phyloP scores from a whole-genome alignment of 2,888 invertebrate species.

The Caenorhabditis imperialis region DNA sequence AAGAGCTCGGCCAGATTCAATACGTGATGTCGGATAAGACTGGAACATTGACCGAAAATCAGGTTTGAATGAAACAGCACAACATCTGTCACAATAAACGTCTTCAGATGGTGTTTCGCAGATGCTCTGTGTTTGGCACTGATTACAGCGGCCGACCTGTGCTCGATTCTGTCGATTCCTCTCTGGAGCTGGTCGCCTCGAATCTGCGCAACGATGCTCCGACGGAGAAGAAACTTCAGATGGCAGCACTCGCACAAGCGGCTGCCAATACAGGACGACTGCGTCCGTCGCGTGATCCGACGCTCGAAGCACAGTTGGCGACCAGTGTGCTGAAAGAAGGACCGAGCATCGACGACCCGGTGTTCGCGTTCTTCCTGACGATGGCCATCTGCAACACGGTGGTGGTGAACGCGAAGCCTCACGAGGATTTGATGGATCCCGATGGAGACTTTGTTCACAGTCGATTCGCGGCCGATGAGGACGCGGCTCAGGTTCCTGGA shows the following conservation, averaged over 20 bases:
- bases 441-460: conserved; percentile 62
- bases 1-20: conserved; percentile 94
- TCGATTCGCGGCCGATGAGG: conserved; percentile 50
- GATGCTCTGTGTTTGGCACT: conserved; percentile 89
- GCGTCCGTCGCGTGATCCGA: conserved; percentile 42
- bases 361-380: conserved; percentile 86
- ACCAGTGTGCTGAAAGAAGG: conserved; percentile 28
- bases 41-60: conserved; percentile 96
- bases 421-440: conserved; percentile 79
- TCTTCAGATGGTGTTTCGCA: conserved; percentile 89
- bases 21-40: conserved; percentile 99
- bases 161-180: conserved; percentile 15
- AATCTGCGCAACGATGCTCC: conserved; percentile 30
- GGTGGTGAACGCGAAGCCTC: conserved; percentile 90
- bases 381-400: conserved; percentile 93
- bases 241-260: conserved; percentile 51
- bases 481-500: conserved; percentile 1
- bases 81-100: neutral
- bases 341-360: conserved; percentile 45
- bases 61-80: conserved; percentile 40
- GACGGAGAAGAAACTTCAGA: conserved; percentile 32
- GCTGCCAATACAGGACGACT: conserved; percentile 49
- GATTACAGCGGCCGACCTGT: conserved; percentile 83
- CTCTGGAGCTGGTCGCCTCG: conserved; percentile 38
- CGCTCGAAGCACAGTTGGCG: conserved; percentile 38